Base-by-base conservation (phyloP, 1,140 invertebrate genomes). In the Pseudomyrmex sp. region DNA sequence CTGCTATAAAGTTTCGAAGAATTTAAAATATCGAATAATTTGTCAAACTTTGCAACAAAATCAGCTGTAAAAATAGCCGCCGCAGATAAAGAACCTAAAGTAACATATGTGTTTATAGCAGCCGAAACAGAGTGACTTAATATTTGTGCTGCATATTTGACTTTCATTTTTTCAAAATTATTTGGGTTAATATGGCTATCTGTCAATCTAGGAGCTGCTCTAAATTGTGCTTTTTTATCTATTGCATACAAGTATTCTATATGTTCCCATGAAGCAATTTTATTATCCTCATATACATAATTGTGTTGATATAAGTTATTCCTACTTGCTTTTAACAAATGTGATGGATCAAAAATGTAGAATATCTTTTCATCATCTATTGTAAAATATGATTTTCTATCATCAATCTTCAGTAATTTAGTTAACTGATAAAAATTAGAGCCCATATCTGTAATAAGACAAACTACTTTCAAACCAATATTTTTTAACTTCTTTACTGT, bases 11-110 rank as follows among this genome's bases (percentile, higher is more conserved):
- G 12, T 46, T 18, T 73, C 0, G 54, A 73, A 12, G 54, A 59
- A 59, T 58, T 73, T 20, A 59, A 15, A 73, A 46, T 46, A 46
- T 73, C 70, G 2, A 73, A 73, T 59, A 73, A 59, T 20, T 73
- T 73, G 2, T 73, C 4, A 59, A 73, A 73, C 20, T 2, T n/a
- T n/a, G n/a, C n/a, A n/a, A n/a, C n/a, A n/a, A n/a, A n/a, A n/a
- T n/a, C n/a, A n/a, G n/a, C n/a, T n/a, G n/a, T n/a, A n/a, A n/a
- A n/a, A n/a, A n/a, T n/a, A n/a, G n/a, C n/a, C n/a, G n/a, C n/a
- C n/a, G n/a, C n/a, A n/a, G n/a, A n/a, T n/a, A n/a, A n/a, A n/a
- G n/a, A n/a, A n/a, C n/a, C n/a, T n/a, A n/a, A n/a, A n/a, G n/a
- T n/a, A n/a, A n/a, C n/a, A n/a, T n/a, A n/a, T n/a, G n/a, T n/a